Conservation (phyloP, 2,888 invertebrate genomes). For the Amphipyra berbera region DNA sequence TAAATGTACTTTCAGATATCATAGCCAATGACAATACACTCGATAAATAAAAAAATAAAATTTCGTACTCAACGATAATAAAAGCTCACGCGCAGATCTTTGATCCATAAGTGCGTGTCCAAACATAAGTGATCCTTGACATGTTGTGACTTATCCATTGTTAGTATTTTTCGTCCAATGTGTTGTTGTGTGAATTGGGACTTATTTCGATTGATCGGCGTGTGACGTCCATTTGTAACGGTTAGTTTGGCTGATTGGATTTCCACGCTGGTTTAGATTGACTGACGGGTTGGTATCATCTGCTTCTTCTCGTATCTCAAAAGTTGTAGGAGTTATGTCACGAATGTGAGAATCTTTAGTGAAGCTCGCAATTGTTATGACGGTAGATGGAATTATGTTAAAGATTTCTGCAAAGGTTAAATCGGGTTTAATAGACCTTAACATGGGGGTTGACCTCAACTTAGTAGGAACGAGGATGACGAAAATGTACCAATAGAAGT, state of each 20-base stretch:
- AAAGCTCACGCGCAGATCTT: slow-evolving; percentile 20
- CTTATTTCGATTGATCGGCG: slow-evolving; percentile 62
- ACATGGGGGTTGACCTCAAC: too few species aligned
- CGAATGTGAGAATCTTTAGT: background rate
- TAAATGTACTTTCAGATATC: too few species aligned
- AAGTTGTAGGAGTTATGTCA: slow-evolving; percentile 1
- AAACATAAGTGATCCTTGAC: slow-evolving; percentile 53
- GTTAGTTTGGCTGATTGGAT: slow-evolving; percentile 37
- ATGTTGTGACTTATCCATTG: slow-evolving; percentile 53
- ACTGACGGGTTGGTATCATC: slow-evolving; percentile 29
- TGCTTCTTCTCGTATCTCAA: slow-evolving; percentile 9
- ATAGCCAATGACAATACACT: too few species aligned
- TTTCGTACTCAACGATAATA: slow-evolving; percentile 25
- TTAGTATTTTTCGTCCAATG: slow-evolving; percentile 55
- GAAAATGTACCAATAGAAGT: too few species aligned
- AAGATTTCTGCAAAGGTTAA: background rate
- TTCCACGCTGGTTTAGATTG: slow-evolving; percentile 10
- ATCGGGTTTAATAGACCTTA: background rate
- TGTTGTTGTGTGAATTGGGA: slow-evolving; percentile 47
- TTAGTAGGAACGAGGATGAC: too few species aligned
- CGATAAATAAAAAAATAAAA: slow-evolving; percentile 7
- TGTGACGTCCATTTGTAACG: slow-evolving; percentile 64
- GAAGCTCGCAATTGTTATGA: background rate
- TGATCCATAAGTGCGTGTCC: slow-evolving; percentile 53
- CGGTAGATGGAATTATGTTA: background rate